Percentiles rank a stretch among this genome's conserved stretches.
These are phyloP conservation scores for Forbesichthys papilliferus DNA, from an alignment of 2,113 vertebrate species.

Conservation along the genomic window DNA sequence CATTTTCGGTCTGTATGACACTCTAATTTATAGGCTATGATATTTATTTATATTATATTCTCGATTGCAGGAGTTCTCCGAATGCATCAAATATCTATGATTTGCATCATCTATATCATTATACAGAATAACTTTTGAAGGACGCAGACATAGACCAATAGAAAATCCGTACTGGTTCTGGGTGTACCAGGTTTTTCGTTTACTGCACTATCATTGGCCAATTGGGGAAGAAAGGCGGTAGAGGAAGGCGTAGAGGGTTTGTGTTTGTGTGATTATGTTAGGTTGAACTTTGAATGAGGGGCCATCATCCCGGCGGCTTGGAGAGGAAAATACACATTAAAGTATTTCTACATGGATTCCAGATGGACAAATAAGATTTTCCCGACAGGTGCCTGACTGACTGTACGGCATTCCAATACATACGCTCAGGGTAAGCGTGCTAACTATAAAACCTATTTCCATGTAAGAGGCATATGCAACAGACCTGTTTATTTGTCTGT, in stretches of 20 bases:
- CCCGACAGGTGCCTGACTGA: slow-evolving; percentile 22
- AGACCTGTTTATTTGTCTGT: slow-evolving; percentile 77
- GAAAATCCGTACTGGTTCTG: not conserved
- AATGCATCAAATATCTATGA: slow-evolving; percentile 46
- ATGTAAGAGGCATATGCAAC: slow-evolving; percentile 45
- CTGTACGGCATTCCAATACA: slow-evolving; percentile 7
- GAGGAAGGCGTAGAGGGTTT: slow-evolving; percentile 12
- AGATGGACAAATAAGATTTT: slow-evolving; percentile 37
- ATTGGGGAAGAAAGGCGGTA: slow-evolving; percentile 53
- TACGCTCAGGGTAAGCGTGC: slow-evolving; percentile 56
- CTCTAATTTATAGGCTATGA: not conserved
- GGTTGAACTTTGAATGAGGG: slow-evolving; percentile 77
- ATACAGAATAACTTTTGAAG: slow-evolving; percentile 17
- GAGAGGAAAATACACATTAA: slow-evolving; percentile 66
- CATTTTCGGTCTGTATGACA: too few relatives aligned
- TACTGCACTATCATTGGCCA: slow-evolving; percentile 39
- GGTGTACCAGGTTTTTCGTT: slow-evolving; percentile 26
- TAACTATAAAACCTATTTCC: not conserved
- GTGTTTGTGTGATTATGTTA: slow-evolving; percentile 58
- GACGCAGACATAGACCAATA: slow-evolving; percentile 50
- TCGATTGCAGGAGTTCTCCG: slow-evolving; percentile 3
- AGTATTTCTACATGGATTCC: slow-evolving; percentile 42
- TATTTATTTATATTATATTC: not conserved
- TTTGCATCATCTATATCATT: slow-evolving; percentile 39
- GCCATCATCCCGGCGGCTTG: slow-evolving; percentile 73